These are phyloP conservation scores for Monopterus albus DNA, from an alignment of 2,113 vertebrate species.

Conservation along the genomic window DNA sequence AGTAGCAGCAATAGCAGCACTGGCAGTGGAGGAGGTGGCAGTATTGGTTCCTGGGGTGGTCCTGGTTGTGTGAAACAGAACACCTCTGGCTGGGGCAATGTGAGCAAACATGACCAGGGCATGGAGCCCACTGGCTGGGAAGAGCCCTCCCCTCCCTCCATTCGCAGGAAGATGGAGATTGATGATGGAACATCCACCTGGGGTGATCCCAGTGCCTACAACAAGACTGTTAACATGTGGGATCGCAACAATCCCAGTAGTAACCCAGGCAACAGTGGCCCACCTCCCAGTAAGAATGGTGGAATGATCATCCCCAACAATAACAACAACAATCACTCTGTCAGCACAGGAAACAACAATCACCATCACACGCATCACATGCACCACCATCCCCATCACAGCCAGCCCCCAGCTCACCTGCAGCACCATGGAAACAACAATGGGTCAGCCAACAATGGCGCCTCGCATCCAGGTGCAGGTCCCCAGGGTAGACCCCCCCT, in stretches of 20 bases:
- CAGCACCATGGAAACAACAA: slow-evolving; percentile 86
- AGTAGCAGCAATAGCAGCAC: slow-evolving; percentile 85
- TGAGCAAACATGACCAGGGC: slow-evolving; percentile 84
- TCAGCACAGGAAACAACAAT: slow-evolving; percentile 74
- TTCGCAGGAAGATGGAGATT: slow-evolving; percentile 98
- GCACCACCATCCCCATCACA: slow-evolving; percentile 79
- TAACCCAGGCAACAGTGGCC: slow-evolving; percentile 85
- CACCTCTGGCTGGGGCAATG: slow-evolving; percentile 86
- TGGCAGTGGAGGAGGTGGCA: slow-evolving; percentile 74
- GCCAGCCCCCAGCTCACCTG: slow-evolving; percentile 81
- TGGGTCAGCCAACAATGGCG: slow-evolving; percentile 83
- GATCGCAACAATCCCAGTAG: slow-evolving; percentile 93
- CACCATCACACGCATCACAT: slow-evolving; percentile 73
- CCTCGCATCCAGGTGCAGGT: slow-evolving; percentile 86
- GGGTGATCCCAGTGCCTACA: slow-evolving; percentile 93
- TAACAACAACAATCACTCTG: slow-evolving; percentile 73
- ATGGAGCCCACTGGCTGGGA: slow-evolving; percentile 95
- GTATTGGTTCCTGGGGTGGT: slow-evolving; percentile 92
- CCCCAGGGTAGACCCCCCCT: slow-evolving; percentile 88
- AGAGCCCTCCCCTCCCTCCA: slow-evolving; percentile 95
- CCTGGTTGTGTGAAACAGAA: slow-evolving; percentile 93
- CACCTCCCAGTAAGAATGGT: slow-evolving; percentile 85
- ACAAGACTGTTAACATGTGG: slow-evolving; percentile 97
- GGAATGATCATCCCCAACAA: slow-evolving; percentile 70
- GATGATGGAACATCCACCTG: slow-evolving; percentile 99